Percentiles rank a stretch among this genome's conserved stretches.
These are phyloP conservation scores for Folsomia manolachei DNA, from an alignment of 2,888 invertebrate species.

Conservation along the genomic window DNA sequence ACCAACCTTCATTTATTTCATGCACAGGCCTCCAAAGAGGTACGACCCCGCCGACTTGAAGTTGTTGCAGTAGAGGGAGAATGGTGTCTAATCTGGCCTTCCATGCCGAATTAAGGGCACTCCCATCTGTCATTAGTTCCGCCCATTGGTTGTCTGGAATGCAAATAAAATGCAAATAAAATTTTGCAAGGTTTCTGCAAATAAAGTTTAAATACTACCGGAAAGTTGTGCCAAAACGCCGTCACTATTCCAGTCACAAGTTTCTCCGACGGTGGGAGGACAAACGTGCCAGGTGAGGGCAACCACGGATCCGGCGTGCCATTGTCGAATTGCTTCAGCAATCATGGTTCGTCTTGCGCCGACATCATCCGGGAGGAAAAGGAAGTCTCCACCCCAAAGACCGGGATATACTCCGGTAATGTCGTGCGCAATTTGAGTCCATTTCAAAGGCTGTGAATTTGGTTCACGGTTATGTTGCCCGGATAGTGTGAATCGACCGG, in stretches of 20 bases:
- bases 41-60: conserved; percentile 38
- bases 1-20: conserved; percentile 45
- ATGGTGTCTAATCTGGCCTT: conserved; percentile 40
- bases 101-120: conserved; percentile 33
- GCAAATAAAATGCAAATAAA: neutral
- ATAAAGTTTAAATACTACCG: neutral
- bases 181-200: neutral
- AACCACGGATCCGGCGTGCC: conserved; percentile 41
- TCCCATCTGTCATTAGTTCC: conserved; percentile 31
- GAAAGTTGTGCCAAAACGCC: conserved; percentile 26
- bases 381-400: conserved; percentile 44
- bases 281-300: conserved; percentile 43
- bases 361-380: conserved; percentile 39
- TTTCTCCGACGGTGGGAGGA: conserved; percentile 40
- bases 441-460: conserved; percentile 39
- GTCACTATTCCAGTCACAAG: conserved; percentile 39
- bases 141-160: conserved; percentile 35
- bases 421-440: conserved; percentile 31
- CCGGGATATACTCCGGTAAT: conserved; percentile 40
- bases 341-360: conserved; percentile 36
- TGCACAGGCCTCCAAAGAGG: conserved; percentile 39
- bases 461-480: conserved; percentile 45
- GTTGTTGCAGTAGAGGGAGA: conserved; percentile 36
- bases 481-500: conserved; percentile 34
- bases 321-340: conserved; percentile 37